Percentiles rank a stretch among this genome's conserved stretches.
These are phyloP conservation scores for Nansenia antarctica DNA, from an alignment of 2,113 vertebrate genomes.

Conservation along the genomic window DNA sequence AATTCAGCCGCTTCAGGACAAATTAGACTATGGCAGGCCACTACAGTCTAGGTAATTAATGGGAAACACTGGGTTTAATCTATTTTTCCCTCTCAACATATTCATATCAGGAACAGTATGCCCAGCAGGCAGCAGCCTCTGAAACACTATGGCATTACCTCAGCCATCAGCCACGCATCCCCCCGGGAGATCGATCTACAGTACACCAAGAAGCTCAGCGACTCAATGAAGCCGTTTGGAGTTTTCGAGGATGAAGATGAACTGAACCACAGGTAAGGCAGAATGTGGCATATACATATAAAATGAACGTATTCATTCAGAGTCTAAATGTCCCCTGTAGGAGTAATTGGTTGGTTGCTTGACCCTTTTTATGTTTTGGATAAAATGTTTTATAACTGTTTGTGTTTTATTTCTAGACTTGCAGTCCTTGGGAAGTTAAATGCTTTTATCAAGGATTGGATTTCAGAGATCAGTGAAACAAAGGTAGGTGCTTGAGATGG, in stretches of 20 bases:
- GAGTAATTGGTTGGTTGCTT: no score
- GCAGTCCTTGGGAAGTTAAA: constrained; percentile 92
- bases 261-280: constrained; percentile 86
- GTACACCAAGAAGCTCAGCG: constrained; percentile 88
- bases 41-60: no score
- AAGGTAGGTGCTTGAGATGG: constrained; percentile 79
- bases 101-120: constrained; percentile 64
- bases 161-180: constrained; percentile 89
- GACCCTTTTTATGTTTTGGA: background rate
- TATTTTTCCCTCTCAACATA: no score
- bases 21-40: no score
- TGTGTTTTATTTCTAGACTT: constrained; percentile 81
- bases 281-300: background rate
- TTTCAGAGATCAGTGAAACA: constrained; percentile 88
- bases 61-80: no score
- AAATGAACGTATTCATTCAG: background rate
- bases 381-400: background rate
- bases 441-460: constrained; percentile 95
- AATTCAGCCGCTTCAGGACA: no score
- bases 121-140: constrained; percentile 83
- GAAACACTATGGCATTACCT: constrained; percentile 92
- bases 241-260: constrained; percentile 96
- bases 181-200: constrained; percentile 86
- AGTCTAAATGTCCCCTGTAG: no score
- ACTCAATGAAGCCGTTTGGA: constrained; percentile 93